These are phyloP conservation scores for Crioceris asparagi DNA, from an alignment of 2,888 invertebrate species.

Conservation along the genomic window DNA sequence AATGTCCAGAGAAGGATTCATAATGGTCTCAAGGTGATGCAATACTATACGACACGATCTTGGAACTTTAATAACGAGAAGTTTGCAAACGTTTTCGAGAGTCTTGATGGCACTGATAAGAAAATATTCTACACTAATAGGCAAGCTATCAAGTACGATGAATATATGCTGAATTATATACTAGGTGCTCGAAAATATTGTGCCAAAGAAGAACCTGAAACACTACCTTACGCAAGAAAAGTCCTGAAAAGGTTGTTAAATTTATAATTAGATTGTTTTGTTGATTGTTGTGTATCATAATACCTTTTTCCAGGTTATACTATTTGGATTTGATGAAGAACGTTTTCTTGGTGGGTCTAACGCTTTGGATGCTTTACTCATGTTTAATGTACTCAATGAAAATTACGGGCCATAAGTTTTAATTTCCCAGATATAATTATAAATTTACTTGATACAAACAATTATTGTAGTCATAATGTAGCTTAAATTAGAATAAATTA, in stretches of 20 bases:
- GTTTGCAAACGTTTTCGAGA: slow-evolving; percentile 43
- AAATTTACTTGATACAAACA: too few species aligned
- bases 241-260: slow-evolving; percentile 45
- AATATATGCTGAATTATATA: slow-evolving; percentile 60
- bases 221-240: slow-evolving; percentile 60
- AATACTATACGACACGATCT: slow-evolving; percentile 70
- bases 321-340: slow-evolving; percentile 33
- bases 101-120: slow-evolving; percentile 45
- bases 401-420: too few species aligned
- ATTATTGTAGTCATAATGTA: too few species aligned
- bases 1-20: slow-evolving; percentile 51
- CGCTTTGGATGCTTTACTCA: slow-evolving; percentile 30
- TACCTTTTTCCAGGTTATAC: slow-evolving; percentile 31
- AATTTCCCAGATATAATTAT: too few species aligned
- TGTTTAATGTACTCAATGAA: too few species aligned
- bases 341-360: slow-evolving; percentile 22
- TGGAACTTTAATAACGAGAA: slow-evolving; percentile 68
- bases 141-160: slow-evolving; percentile 48
- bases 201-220: slow-evolving; percentile 70
- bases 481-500: too few species aligned
- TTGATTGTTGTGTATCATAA: slow-evolving; percentile 1
- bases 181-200: slow-evolving; percentile 76
- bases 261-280: background rate
- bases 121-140: slow-evolving; percentile 49
- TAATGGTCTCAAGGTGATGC: slow-evolving; percentile 53